Evolutionary conservation across 2,113 vertebrate genomes (phyloP).

Genomic region (Desmodus rotundus): DNA sequence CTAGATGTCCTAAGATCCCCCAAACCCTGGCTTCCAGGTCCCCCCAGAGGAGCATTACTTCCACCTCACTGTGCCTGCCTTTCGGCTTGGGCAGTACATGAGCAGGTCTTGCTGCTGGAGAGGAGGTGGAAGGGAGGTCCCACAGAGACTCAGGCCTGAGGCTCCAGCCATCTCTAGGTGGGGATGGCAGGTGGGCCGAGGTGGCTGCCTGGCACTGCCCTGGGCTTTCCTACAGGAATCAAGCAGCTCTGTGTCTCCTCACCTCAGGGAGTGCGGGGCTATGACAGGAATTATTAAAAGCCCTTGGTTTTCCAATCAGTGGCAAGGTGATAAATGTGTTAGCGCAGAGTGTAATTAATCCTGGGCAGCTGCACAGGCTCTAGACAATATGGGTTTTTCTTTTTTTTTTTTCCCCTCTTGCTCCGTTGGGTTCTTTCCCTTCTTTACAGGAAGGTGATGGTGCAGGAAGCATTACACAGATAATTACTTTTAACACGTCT

Average conservation of each 20-base stretch:
- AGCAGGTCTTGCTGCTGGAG: neutral
- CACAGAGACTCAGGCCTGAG: fast-evolving
- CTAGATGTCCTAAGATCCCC: neutral
- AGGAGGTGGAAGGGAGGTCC: neutral
- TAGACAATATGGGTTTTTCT: constrained; percentile 56
- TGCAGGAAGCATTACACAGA: constrained; percentile 52
- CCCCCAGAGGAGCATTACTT: neutral
- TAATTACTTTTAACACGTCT: constrained; percentile 64
- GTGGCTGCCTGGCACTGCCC: neutral
- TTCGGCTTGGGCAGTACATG: neutral
- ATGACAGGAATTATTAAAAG: constrained; percentile 60
- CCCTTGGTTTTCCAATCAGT: constrained; percentile 40
- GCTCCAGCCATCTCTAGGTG: neutral
- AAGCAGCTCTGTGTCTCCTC: neutral
- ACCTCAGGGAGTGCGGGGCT: neutral
- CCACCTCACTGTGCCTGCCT: neutral
- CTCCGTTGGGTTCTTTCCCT: neutral
- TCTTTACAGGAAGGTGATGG: constrained; percentile 38
- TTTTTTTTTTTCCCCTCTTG: neutral
- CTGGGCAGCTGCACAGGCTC: neutral
- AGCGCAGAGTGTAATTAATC: constrained; percentile 54
- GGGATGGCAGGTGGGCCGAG: neutral
- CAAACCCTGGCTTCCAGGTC: neutral
- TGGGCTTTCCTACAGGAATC: constrained; percentile 15
- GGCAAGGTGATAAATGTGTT: constrained; percentile 41